A percentile compares a stretch with the other conserved stretches of the same genome.
phyloP scores from a whole-genome alignment of 1,140 invertebrate species.

The Antheraea pernyi region DNA sequence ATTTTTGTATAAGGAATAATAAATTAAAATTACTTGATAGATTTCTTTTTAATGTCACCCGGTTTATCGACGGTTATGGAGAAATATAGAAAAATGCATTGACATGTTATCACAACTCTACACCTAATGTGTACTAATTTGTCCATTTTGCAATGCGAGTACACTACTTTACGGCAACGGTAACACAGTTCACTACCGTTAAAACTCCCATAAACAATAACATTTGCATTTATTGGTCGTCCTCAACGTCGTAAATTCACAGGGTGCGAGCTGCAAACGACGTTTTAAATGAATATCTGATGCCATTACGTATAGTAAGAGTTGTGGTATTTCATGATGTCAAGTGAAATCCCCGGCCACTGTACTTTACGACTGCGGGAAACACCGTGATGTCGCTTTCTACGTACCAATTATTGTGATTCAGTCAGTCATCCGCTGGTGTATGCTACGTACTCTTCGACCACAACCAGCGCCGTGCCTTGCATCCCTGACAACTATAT shows the following conservation, averaged over 20 bases:
- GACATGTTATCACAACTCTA: too few relatives aligned
- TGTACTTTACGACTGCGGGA: slow-evolving; percentile 50
- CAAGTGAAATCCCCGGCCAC: slow-evolving; percentile 71
- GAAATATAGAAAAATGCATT: too few relatives aligned
- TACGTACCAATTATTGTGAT: slow-evolving; percentile 68
- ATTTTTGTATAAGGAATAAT: too few relatives aligned
- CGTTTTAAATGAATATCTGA: slow-evolving; percentile 70
- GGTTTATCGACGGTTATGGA: too few relatives aligned
- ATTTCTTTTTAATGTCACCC: too few relatives aligned
- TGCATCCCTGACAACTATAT: too few relatives aligned
- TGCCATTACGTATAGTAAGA: slow-evolving; percentile 52
- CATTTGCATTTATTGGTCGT: slow-evolving; percentile 79
- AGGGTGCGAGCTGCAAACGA: slow-evolving; percentile 68
- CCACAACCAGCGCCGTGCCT: too few relatives aligned
- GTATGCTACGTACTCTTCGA: too few relatives aligned
- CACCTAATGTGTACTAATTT: slow-evolving; percentile 27
- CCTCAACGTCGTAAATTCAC: slow-evolving; percentile 70
- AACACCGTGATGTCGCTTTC: slow-evolving; percentile 42
- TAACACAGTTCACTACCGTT: slow-evolving; percentile 72
- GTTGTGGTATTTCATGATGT: slow-evolving; percentile 51
- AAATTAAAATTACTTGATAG: too few relatives aligned
- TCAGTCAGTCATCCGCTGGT: slow-evolving; percentile 34
- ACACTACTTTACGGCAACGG: slow-evolving; percentile 50
- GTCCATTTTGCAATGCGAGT: slow-evolving; percentile 35
- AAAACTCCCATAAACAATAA: slow-evolving; percentile 77